Base-by-base conservation (phyloP, 2,113 vertebrate species). In the Motacilla tschutschensis region DNA sequence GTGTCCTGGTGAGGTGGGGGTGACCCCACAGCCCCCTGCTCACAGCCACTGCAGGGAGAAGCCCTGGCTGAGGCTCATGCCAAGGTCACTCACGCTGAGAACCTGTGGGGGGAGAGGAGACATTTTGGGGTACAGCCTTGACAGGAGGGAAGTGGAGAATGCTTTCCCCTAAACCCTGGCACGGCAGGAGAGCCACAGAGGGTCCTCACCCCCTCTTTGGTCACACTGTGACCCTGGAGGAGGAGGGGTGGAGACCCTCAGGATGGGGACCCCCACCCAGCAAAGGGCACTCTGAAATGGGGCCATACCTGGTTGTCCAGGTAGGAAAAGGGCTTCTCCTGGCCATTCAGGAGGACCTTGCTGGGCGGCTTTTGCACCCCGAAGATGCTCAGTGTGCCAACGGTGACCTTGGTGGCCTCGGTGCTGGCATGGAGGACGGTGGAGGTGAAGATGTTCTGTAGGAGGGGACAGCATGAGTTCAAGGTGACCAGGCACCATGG, bases 41-140 rank as follows among this genome's bases (percentile, higher is more conserved):
- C 94, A 98, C 79, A 95, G 91, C 98, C 98, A 98, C 85, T 53
- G 97, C 94, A 98, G 93, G 58, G 97, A 97, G 96, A 98, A 98
- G 93, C 97, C 97, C 85, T 95, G 96, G 88, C 62, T 96, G 79
- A 98, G 98, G 66, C 91, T 96, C 46, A 98, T 95, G 47, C 95
- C 93, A 1, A 98, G 95, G 70, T 96, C 71, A 8, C 83, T 77
- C 43, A 98, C 97, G 0, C 87, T 96, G 83, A 98, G 96, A 71
- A 98, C 97, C 98, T 98, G 94, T 2, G 4, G 43, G 46, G 29
- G 60, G 13, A 70, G 14, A 75, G 5, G 19, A 66, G 54, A 80
- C 12, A 8, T 51, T 69, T 1, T 55, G 17, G 25, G 41, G 17
- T 20, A 47, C 29, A 48, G 47, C 21, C 10, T 29, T 4, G 2